Evolutionary conservation across 23 tunicate genomes (phyloP).

Genomic region (Styela clava): DNA sequence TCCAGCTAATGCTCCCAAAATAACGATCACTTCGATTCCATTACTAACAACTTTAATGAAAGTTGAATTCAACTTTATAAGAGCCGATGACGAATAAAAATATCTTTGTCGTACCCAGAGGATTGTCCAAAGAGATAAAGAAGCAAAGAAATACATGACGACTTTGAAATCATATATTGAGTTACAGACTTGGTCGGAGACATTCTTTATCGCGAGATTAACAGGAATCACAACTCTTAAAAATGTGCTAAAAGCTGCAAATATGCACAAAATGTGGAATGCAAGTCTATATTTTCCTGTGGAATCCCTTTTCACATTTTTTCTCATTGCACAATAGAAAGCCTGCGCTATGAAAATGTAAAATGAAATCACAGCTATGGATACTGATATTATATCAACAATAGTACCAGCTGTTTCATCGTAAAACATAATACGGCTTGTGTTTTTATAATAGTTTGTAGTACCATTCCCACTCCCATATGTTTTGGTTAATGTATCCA

Average conservation of each 20-base stretch:
- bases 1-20: not conserved
- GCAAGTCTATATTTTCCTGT: not conserved
- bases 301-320: not conserved
- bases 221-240: conserved; percentile 16
- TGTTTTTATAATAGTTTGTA: no score
- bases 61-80: not conserved
- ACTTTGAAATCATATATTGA: not conserved
- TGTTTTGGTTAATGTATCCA: not conserved
- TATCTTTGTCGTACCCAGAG: conserved; percentile 4
- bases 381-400: conserved; percentile 2
- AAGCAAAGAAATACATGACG: not conserved
- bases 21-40: conserved; percentile 1
- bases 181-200: not conserved
- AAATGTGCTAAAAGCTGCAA: conserved; percentile 5
- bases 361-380: not conserved
- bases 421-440: not conserved
- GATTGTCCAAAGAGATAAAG: conserved; percentile 18
- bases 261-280: not conserved
- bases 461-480: not conserved
- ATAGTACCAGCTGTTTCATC: not conserved
- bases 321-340: not conserved
- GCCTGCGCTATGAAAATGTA: conserved; percentile 8
- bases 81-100: not conserved
- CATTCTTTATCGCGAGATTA: not conserved
- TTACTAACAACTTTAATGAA: not conserved